These are phyloP conservation scores for Leptopilina myrica DNA, from an alignment of 2,888 invertebrate genomes.

Conservation along the genomic window DNA sequence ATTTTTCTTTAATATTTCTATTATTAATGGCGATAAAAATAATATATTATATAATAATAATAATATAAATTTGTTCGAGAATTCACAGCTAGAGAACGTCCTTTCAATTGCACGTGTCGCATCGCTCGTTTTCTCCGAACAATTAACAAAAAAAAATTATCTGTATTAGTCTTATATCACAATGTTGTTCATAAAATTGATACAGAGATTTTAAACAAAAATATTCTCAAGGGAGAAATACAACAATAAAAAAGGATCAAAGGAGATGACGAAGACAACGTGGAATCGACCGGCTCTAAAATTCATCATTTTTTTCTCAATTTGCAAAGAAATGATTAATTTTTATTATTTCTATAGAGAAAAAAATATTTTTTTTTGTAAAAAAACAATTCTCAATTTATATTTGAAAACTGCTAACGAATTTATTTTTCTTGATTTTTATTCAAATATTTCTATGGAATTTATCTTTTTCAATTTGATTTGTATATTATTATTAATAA, in stretches of 20 bases:
- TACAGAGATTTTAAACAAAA: slow-evolving; percentile 52
- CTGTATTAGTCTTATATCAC: slow-evolving; percentile 52
- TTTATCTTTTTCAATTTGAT: not conserved
- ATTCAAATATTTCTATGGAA: no score
- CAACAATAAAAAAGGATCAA: slow-evolving; percentile 3
- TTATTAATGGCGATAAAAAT: not conserved
- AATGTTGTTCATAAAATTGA: slow-evolving; percentile 47
- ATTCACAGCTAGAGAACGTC: slow-evolving; percentile 31
- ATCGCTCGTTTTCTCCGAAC: slow-evolving; percentile 24
- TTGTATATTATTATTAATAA: not conserved
- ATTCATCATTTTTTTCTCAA: not conserved
- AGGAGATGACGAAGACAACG: slow-evolving; percentile 35
- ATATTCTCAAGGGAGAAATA: slow-evolving; percentile 36
- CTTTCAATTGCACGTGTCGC: slow-evolving; percentile 45
- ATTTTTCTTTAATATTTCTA: no score
- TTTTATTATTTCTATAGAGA: not conserved
- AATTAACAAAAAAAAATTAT: not conserved
- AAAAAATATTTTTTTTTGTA: no score
- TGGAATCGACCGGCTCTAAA: slow-evolving; percentile 16
- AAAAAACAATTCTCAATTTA: no score
- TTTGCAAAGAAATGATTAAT: slow-evolving; percentile 7
- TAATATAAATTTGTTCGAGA: slow-evolving; percentile 28
- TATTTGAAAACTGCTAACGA: not conserved
- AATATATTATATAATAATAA: slow-evolving; percentile 21
- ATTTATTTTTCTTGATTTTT: no score